Evolutionary conservation across 1,140 invertebrate genomes (phyloP), one percentile per base, ranked within the genome.

Genomic region (Drosophila dunni): DNA sequence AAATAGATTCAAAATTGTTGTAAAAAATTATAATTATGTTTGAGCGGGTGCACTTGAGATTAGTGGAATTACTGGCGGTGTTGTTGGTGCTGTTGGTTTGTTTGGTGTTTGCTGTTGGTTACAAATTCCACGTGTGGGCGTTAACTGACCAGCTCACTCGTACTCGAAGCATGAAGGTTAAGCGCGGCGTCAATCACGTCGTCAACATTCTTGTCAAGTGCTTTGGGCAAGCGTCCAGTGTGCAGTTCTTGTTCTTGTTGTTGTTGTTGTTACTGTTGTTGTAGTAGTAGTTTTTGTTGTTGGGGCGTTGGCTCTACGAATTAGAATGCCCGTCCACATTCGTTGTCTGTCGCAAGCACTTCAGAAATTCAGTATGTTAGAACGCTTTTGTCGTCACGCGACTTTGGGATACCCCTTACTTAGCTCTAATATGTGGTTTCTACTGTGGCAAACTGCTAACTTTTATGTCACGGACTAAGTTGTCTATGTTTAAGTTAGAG

Each of bases 51-150:
- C 79, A 71, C 66, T 78, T 71, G 75, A 58, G 64, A 79, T 82
- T 86, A 79, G 68, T 81, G 65, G 70, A 67, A 67, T 58, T 71
- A 57, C 46, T 56, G 38, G 34, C 20, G 68, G 57, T 86, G 81
- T 61, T 84, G 73, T 61, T 70, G 64, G 3, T 38, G 36, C 3
- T 38, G 36, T 38, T 38, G 36, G 24, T 29, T 38, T 38, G 36
- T 38, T 38, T 38, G 36, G 8, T 38, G 36, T 38, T 38, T 40
- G 38, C 3, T 40, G 38, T 40, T 40, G 38, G 38, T 40, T 11
- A 40, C 10, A 79, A 86, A 54, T 86, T 86, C 83, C 83, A 89
- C 79, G 72, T 51, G 83, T 88, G 84, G 83, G 83, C 83, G 83
- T 79, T 69, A 60, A 61, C 63, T 60, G 63, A 57, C 60, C 68